phyloP scores from a whole-genome alignment of 2,888 invertebrate species.

The Amiota mariae region DNA sequence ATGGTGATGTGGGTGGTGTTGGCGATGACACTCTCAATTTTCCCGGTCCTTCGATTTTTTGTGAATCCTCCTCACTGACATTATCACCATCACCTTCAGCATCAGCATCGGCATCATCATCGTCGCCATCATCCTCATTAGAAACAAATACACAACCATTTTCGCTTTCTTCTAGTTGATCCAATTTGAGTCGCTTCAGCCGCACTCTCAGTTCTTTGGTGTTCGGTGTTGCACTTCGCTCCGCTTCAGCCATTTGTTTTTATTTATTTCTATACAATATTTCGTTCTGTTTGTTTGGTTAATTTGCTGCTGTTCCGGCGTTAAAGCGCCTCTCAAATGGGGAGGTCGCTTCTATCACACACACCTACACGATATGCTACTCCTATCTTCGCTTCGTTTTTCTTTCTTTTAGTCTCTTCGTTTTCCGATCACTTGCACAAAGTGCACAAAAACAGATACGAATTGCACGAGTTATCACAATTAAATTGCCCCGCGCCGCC shows the following conservation, averaged over 20 bases:
- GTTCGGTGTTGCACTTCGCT: slow-evolving; percentile 38
- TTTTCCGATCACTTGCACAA: too few species aligned
- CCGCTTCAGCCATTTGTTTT: slow-evolving; percentile 16
- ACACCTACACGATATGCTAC: neutral
- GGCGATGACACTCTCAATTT: too few species aligned
- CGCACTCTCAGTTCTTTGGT: slow-evolving; percentile 41
- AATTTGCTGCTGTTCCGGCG: too few species aligned
- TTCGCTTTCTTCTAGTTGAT: slow-evolving; percentile 17
- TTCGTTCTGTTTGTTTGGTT: slow-evolving; percentile 28
- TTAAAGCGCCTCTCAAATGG: neutral
- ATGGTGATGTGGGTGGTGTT: too few species aligned
- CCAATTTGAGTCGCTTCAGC: slow-evolving; percentile 41
- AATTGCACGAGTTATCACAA: too few species aligned
- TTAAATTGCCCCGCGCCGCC: too few species aligned
- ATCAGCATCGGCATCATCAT: slow-evolving; percentile 51
- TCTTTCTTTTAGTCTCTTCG: too few species aligned
- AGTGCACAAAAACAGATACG: too few species aligned
- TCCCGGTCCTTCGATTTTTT: too few species aligned
- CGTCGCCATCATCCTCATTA: slow-evolving; percentile 40
- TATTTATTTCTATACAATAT: neutral
- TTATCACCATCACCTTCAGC: too few species aligned
- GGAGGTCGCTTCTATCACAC: neutral
- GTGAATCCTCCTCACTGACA: too few species aligned
- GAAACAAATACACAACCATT: slow-evolving; percentile 46
- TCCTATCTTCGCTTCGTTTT: too few species aligned